These are phyloP conservation scores for Epinotia bilunana DNA, from an alignment of 2,888 invertebrate genomes.

Conservation along the genomic window DNA sequence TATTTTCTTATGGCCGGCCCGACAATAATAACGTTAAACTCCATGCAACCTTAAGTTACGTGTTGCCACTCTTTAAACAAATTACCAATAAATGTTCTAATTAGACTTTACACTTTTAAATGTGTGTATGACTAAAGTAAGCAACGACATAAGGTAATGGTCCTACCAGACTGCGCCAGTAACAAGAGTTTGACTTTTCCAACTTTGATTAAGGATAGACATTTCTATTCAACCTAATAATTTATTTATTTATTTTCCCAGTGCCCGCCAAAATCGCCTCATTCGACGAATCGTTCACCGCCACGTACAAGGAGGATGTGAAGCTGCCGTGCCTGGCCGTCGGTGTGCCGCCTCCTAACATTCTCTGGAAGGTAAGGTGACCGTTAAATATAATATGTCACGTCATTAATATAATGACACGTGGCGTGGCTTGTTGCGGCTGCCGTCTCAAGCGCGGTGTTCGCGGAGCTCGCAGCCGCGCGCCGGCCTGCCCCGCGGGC, in stretches of 20 bases:
- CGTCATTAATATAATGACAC: too few species aligned
- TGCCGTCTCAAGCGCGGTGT: too few species aligned
- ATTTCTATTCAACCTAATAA: neutral
- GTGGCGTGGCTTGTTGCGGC: too few species aligned
- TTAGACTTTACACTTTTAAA: too few species aligned
- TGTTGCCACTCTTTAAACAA: neutral
- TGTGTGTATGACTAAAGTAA: too few species aligned
- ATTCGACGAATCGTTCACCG: slow-evolving; percentile 96
- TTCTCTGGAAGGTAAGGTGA: slow-evolving; percentile 91
- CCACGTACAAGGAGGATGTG: slow-evolving; percentile 96
- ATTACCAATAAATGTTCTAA: neutral
- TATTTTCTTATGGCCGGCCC: too few species aligned
- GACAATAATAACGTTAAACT: neutral
- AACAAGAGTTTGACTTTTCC: neutral
- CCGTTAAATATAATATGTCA: too few species aligned
- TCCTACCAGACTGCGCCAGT: slow-evolving; percentile 19
- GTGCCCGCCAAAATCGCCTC: slow-evolving; percentile 98
- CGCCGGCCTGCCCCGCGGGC: too few species aligned
- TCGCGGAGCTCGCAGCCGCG: too few species aligned
- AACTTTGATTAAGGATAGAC: too few species aligned
- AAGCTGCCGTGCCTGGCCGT: slow-evolving; percentile 96
- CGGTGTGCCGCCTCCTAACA: slow-evolving; percentile 95
- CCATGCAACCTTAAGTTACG: neutral
- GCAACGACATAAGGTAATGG: too few species aligned
- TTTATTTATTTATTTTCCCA: slow-evolving; percentile 58